A percentile compares a stretch with the other conserved stretches of the same genome.
These are phyloP conservation scores for Cossypha heuglini DNA, from an alignment of 2,797 vertebrate species.

Conservation along the genomic window DNA sequence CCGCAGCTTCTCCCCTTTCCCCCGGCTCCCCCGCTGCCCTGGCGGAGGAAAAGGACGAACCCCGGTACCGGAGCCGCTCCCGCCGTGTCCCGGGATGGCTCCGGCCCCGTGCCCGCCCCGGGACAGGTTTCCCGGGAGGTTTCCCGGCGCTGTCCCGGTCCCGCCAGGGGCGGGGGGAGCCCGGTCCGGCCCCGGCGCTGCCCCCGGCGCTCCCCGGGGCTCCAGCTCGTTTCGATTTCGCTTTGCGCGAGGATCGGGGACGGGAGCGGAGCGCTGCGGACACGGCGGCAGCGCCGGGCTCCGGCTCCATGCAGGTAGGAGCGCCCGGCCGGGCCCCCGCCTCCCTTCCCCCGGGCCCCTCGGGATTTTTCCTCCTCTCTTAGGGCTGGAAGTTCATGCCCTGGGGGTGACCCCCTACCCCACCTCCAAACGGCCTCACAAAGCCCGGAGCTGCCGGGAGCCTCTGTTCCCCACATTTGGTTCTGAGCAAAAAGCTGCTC, in stretches of 20 bases:
- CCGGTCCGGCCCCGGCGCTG: not conserved
- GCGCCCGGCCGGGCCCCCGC: not conserved
- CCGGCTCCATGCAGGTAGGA: constrained; percentile 65
- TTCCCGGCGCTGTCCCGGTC: not conserved
- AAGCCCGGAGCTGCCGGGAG: not conserved
- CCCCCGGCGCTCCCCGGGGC: not conserved
- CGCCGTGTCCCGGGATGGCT: not conserved
- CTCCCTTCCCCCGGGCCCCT: not conserved
- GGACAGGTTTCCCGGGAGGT: too few relatives aligned
- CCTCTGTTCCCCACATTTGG: rapidly evolving
- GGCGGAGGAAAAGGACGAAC: too few relatives aligned
- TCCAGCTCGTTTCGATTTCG: constrained; percentile 86
- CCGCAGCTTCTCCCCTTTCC: not conserved
- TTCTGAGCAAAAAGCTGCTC: not conserved
- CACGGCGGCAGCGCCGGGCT: not conserved
- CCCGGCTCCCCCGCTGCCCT: rapidly evolving
- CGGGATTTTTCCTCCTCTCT: not conserved
- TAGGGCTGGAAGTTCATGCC: not conserved
- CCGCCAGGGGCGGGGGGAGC: not conserved
- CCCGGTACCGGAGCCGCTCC: rapidly evolving
- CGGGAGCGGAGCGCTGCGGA: not conserved
- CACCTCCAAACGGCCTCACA: not conserved
- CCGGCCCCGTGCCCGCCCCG: not conserved
- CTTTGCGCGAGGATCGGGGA: constrained; percentile 77
- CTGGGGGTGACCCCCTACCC: rapidly evolving